Conservation (phyloP, 2,797 vertebrate genomes). For the Tragelaphus oryx region DNA sequence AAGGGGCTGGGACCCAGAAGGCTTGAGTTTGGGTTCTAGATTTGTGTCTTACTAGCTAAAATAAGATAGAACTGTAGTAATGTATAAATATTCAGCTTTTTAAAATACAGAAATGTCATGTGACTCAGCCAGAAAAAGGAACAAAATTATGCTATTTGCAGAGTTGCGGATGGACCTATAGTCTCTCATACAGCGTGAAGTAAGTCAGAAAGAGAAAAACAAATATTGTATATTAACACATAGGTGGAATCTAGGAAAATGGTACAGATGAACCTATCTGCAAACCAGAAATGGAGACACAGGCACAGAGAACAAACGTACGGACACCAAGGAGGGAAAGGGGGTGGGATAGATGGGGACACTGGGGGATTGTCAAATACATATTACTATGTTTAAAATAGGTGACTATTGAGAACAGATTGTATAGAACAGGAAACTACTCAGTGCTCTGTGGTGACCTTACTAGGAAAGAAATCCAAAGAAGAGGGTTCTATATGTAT, state of each 20-base stretch:
- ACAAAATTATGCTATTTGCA: not conserved
- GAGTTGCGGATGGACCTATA: not conserved
- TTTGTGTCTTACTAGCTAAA: not conserved
- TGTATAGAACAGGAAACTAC: not conserved
- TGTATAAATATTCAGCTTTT: not conserved
- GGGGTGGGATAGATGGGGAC: not conserved
- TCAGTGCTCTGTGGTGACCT: not conserved
- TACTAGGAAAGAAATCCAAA: not conserved
- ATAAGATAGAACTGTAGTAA: not conserved
- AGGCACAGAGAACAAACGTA: not conserved
- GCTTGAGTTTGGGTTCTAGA: not conserved
- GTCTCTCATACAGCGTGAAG: not conserved
- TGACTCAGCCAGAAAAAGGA: not conserved
- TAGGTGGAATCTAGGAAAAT: not conserved
- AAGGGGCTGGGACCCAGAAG: not conserved
- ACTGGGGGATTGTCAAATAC: not conserved
- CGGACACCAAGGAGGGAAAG: not conserved
- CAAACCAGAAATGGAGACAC: not conserved
- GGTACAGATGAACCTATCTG: not conserved
- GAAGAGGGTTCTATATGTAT: not conserved
- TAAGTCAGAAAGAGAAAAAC: not conserved
- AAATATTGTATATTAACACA: not conserved
- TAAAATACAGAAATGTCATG: not conserved
- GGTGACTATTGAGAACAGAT: not conserved
- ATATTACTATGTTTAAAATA: not conserved